phyloP scores from a whole-genome alignment of 2,888 invertebrate genomes.

The Dexiosoma caninum region DNA sequence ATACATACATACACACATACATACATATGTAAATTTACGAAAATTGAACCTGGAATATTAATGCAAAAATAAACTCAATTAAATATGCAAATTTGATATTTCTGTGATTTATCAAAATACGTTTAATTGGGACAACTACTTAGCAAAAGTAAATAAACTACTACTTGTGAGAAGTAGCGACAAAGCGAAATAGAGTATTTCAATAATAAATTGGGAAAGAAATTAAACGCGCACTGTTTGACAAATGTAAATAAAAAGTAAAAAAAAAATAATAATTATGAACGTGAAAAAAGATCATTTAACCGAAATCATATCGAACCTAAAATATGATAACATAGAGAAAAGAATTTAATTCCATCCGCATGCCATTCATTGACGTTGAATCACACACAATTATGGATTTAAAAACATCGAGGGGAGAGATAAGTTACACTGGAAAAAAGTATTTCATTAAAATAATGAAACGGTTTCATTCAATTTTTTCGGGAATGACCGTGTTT shows the following conservation, averaged over 20 bases:
- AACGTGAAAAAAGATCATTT: neutral
- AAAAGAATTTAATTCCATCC: too few relatives aligned
- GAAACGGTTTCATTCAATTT: too few relatives aligned
- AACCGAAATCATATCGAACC: too few relatives aligned
- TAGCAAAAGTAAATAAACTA: conserved; percentile 30
- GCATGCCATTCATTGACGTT: too few relatives aligned
- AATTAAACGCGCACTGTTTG: neutral
- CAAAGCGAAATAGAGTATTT: neutral
- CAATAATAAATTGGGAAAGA: neutral
- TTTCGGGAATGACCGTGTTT: too few relatives aligned
- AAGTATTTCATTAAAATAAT: too few relatives aligned
- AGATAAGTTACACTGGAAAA: too few relatives aligned
- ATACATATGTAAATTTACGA: conserved; percentile 1
- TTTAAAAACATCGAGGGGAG: too few relatives aligned
- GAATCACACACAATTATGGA: too few relatives aligned
- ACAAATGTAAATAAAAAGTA: neutral
- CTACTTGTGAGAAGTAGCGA: neutral
- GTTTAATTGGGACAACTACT: conserved; percentile 7
- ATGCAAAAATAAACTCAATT: conserved; percentile 9
- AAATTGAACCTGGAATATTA: neutral
- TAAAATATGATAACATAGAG: too few relatives aligned
- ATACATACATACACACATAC: conserved; percentile 18
- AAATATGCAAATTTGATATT: conserved; percentile 38
- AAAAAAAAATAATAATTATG: neutral
- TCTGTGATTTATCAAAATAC: neutral